Evolutionary conservation across 2,797 vertebrate species (phyloP).

Genomic region (Salmo trutta): DNA sequence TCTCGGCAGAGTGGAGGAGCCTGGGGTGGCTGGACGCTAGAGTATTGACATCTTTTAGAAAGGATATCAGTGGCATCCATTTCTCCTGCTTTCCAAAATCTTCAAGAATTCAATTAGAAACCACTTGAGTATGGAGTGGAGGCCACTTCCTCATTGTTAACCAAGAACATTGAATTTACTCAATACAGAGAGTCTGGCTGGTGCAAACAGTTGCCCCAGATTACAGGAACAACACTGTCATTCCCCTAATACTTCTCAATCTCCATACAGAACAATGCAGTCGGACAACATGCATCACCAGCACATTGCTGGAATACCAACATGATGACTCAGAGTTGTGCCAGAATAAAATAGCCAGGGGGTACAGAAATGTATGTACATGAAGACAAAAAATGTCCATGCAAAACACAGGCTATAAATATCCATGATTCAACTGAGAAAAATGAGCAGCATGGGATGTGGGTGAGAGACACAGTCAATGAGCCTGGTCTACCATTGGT

Average conservation of each 20-base stretch:
- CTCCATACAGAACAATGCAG: constrained; percentile 41
- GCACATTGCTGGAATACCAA: constrained; percentile 57
- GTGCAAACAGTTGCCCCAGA: constrained; percentile 40
- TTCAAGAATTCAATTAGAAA: constrained; percentile 20
- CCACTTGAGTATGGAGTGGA: constrained; percentile 24
- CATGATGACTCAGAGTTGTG: constrained; percentile 29
- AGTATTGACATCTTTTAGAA: constrained; percentile 18
- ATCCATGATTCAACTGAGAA: constrained; percentile 46
- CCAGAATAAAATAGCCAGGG: constrained; percentile 43
- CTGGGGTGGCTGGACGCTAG: constrained; percentile 17
- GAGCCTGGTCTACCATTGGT: neutral
- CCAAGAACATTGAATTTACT: neutral
- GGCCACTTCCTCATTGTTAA: constrained; percentile 7
- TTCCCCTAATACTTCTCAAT: constrained; percentile 40
- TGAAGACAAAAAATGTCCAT: constrained; percentile 15
- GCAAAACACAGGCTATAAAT: constrained; percentile 52
- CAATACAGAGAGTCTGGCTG: neutral
- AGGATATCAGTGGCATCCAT: constrained; percentile 13
- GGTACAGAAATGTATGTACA: constrained; percentile 48
- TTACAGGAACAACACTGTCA: constrained; percentile 43
- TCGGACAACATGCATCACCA: constrained; percentile 27
- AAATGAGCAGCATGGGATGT: constrained; percentile 46
- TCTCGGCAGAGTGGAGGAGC: neutral
- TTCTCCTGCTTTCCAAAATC: constrained; percentile 6
- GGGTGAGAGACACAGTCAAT: constrained; percentile 7